These are phyloP conservation scores for Trigoniulus corallinus DNA, from an alignment of 1,140 invertebrate species.

Conservation along the genomic window DNA sequence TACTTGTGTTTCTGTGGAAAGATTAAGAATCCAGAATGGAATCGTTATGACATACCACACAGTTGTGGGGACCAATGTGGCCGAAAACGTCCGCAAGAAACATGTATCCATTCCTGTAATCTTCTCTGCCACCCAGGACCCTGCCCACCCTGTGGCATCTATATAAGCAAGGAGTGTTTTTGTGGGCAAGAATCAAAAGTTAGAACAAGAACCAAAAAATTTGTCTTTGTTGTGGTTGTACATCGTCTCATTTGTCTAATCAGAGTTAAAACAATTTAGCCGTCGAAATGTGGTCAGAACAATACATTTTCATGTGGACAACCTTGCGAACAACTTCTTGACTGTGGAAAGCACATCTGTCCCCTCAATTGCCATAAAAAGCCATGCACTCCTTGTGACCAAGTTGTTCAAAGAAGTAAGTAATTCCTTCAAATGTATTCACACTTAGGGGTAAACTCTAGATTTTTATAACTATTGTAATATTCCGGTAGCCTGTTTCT, in stretches of 20 bases:
- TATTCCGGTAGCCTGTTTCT: conserved; percentile 37
- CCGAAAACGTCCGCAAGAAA: conserved; percentile 26
- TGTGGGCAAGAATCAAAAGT: conserved; percentile 28
- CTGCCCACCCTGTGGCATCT: conserved; percentile 54
- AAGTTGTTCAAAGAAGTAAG: conserved; percentile 36
- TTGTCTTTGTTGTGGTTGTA: too few relatives aligned
- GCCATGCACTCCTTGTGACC: conserved; percentile 34
- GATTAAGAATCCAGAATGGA: conserved; percentile 46
- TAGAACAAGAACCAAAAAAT: too few relatives aligned
- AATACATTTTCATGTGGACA: conserved; percentile 49
- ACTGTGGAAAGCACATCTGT: conserved; percentile 61
- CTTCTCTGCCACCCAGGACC: conserved; percentile 76
- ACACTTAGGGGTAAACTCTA: too few relatives aligned
- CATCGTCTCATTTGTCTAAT: too few relatives aligned
- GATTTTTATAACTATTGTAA: background rate
- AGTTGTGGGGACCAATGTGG: conserved; percentile 75
- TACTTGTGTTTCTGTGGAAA: conserved; percentile 78
- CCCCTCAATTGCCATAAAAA: conserved; percentile 49
- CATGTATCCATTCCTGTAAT: conserved; percentile 67
- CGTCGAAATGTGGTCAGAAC: conserved; percentile 49
- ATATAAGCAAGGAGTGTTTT: conserved; percentile 31
- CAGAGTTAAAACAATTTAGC: too few relatives aligned
- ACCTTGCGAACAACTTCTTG: conserved; percentile 47
- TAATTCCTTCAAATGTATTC: too few relatives aligned
- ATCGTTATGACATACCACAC: conserved; percentile 54